Evolutionary conservation across 2,113 vertebrate genomes (phyloP), one percentile per base, ranked within the genome.

Genomic region (Desmodus rotundus): DNA sequence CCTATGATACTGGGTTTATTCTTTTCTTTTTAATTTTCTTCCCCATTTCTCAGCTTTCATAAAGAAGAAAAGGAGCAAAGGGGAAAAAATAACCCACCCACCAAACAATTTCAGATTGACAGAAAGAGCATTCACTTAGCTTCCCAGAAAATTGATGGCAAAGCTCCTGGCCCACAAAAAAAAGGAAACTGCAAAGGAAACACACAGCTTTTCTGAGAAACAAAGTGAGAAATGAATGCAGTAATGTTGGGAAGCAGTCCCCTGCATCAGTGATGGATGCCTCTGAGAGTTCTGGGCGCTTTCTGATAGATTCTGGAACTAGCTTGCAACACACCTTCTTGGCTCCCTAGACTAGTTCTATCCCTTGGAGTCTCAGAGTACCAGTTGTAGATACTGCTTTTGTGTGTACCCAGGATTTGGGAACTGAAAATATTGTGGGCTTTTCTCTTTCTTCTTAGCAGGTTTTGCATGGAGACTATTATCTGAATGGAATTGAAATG

Each of bases 1-100:
- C 93, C 97, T 92, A 95, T 87, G 94, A 95, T 94, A 92, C 28
- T 78, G 58, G 33, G 73, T 56, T 96, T 97, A 96, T 61, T 96
- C 89, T 95, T 80, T 81, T 87, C 96, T 90, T 98, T 97, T 92
- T 97, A 76, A 56, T 97, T 97, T 93, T 92, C 93, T 96, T 92
- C 77, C 92, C 84, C 0, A 0, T 95, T 80, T 38, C 70, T 97
- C 91, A 84, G 81, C 61, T 92, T 84, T 96, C 73, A 92, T 80
- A 77, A 92, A 93, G 78, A 81, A 72, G 70, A 81, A 89, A 47
- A 47, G 41, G 52, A 52, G 67, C 38, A 65, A 63, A 73, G 43
- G 14, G 43, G 41, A 33, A 9, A 26, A 67, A 77, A 50, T 17
- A 68, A 14, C 61, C 52, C 45, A 68, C 54, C 41, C 70, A 36